Evolutionary conservation across 2,797 vertebrate genomes (phyloP).

Genomic region (Gallinago nigripennis): DNA sequence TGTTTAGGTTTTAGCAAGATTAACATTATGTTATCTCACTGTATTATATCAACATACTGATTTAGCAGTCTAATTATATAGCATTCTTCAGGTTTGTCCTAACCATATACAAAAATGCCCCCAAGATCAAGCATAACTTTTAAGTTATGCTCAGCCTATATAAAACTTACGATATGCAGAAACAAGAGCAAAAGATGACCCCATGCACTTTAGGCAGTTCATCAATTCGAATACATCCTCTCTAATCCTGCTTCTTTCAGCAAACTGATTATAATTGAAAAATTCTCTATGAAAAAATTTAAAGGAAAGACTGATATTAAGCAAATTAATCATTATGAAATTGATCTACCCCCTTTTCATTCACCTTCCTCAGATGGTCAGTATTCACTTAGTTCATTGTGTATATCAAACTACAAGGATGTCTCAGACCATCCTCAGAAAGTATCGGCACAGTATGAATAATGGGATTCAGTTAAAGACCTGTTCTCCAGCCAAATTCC

Average conservation of each 20-base stretch:
- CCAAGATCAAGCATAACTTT: neutral
- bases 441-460: neutral
- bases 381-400: conserved; percentile 12
- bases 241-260: conserved; percentile 57
- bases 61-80: neutral
- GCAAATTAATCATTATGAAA: conserved; percentile 70
- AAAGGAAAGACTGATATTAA: conserved; percentile 58
- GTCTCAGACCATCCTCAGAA: neutral
- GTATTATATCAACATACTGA: neutral
- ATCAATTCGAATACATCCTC: conserved; percentile 38
- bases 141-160: neutral
- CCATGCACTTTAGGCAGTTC: conserved; percentile 4
- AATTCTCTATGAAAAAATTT: conserved; percentile 56
- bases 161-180: neutral
- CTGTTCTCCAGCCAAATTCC: neutral
- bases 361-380: conserved; percentile 42
- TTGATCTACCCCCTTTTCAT: conserved; percentile 54
- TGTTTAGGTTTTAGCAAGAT: neutral
- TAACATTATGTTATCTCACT: neutral
- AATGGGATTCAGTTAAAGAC: neutral
- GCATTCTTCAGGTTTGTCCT: neutral
- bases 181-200: conserved; percentile 54
- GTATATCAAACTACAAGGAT: conserved; percentile 20
- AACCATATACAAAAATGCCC: neutral
- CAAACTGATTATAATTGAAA: conserved; percentile 64